Conservation (phyloP, 1,140 invertebrate genomes). For the Neodiprion pinetum region DNA sequence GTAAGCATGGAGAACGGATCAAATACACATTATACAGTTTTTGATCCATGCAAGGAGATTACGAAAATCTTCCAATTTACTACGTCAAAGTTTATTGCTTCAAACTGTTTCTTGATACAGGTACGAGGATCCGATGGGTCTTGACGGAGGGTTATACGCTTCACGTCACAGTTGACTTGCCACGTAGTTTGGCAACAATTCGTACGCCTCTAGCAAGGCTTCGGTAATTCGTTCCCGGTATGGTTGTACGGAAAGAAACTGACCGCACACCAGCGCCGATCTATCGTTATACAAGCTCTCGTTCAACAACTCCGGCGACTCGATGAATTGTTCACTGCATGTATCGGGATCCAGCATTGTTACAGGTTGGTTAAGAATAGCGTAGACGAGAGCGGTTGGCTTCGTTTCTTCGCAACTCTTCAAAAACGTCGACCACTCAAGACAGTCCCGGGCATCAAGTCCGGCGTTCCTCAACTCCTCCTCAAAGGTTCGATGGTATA, state of each 20-base stretch:
- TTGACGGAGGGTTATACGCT: too few relatives aligned
- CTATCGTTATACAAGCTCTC: slow-evolving; percentile 40
- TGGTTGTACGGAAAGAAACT: slow-evolving; percentile 27
- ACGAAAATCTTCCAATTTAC: too few relatives aligned
- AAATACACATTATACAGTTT: too few relatives aligned
- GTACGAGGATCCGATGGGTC: too few relatives aligned
- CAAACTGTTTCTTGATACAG: too few relatives aligned
- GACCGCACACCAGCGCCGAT: slow-evolving; percentile 37
- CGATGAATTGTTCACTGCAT: slow-evolving; percentile 41
- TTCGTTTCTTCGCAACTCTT: slow-evolving; percentile 31
- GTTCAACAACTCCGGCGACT: slow-evolving; percentile 33
- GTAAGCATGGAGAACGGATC: too few relatives aligned
- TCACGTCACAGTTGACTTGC: too few relatives aligned
- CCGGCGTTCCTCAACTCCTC: slow-evolving; percentile 26
- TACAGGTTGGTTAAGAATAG: slow-evolving; percentile 40
- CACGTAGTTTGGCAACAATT: slow-evolving; percentile 18
- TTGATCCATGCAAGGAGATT: too few relatives aligned
- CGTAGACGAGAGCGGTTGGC: slow-evolving; percentile 37
- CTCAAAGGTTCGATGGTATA: slow-evolving; percentile 38
- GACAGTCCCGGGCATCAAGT: slow-evolving; percentile 26
- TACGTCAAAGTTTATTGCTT: too few relatives aligned
- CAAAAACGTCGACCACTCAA: slow-evolving; percentile 41
- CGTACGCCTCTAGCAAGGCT: slow-evolving; percentile 38
- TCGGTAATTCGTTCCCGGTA: slow-evolving; percentile 41
- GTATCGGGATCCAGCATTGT: slow-evolving; percentile 40